phyloP scores from a whole-genome alignment of 1,140 invertebrate species.

The Meloidogyne hapla region DNA sequence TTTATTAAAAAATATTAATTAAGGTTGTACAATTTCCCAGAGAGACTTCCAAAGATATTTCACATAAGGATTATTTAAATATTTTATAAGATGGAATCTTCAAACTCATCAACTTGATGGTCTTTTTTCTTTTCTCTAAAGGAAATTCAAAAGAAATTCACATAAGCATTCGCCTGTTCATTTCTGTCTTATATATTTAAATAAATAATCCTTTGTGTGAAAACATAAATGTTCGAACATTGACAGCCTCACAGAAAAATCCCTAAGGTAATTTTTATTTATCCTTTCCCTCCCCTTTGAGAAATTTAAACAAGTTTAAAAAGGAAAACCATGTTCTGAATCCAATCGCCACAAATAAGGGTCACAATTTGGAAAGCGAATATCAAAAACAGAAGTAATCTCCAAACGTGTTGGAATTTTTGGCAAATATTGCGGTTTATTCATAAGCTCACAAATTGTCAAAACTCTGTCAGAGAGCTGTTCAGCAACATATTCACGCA shows the following conservation, averaged over 20 bases:
- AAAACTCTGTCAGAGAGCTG: slow-evolving; percentile 46
- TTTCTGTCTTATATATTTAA: too few species aligned
- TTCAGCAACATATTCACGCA: slow-evolving; percentile 51
- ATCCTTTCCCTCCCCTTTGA: background rate
- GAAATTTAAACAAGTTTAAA: background rate
- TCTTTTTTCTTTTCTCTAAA: background rate
- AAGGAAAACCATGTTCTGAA: slow-evolving; percentile 31
- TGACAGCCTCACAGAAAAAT: too few species aligned
- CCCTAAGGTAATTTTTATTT: background rate
- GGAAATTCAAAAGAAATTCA: too few species aligned
- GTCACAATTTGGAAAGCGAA: slow-evolving; percentile 45
- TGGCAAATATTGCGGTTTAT: slow-evolving; percentile 50
- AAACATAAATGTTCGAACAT: too few species aligned
- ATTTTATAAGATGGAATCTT: background rate
- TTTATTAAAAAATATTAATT: background rate
- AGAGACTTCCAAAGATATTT: too few species aligned
- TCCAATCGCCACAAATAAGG: slow-evolving; percentile 52
- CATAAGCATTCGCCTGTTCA: too few species aligned
- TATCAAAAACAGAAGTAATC: slow-evolving; percentile 44
- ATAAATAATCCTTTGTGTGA: too few species aligned
- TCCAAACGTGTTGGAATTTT: slow-evolving; percentile 39
- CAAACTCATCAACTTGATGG: background rate
- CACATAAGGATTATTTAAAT: too few species aligned
- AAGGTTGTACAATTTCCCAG: too few species aligned
- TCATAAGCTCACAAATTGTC: slow-evolving; percentile 42